These are phyloP conservation scores for Drosophila koepferae DNA, from an alignment of 2,888 invertebrate genomes.

Conservation along the genomic window DNA sequence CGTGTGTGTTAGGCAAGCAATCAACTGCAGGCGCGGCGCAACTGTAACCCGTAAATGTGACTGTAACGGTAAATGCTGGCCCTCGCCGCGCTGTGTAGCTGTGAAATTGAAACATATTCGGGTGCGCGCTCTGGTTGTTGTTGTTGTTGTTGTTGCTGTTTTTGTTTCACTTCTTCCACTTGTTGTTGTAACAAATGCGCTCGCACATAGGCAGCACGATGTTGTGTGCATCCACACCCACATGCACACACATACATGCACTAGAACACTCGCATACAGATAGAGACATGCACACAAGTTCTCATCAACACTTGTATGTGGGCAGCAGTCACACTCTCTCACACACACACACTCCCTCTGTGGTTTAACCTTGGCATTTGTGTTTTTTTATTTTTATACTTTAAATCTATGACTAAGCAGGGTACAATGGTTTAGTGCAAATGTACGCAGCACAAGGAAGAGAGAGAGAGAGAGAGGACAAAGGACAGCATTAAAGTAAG, in stretches of 20 bases:
- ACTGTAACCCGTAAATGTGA: slow-evolving; percentile 49
- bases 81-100: slow-evolving; percentile 23
- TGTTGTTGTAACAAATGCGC: slow-evolving; percentile 23
- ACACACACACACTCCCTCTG: neutral
- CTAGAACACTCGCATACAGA: slow-evolving; percentile 14
- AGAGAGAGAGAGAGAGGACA: neutral
- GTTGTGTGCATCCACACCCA: slow-evolving; percentile 24
- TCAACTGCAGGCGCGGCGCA: slow-evolving; percentile 42
- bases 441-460: neutral
- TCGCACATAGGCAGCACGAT: slow-evolving; percentile 8
- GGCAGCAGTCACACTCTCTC: slow-evolving; percentile 17
- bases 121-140: slow-evolving; percentile 21
- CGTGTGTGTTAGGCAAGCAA: slow-evolving; percentile 31
- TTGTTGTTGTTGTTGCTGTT: no score
- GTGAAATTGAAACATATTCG: slow-evolving; percentile 62
- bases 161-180: slow-evolving; percentile 12
- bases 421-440: neutral
- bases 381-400: slow-evolving; percentile 38
- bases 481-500: neutral
- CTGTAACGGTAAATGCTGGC: slow-evolving; percentile 40
- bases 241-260: neutral
- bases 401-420: neutral
- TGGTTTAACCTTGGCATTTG: slow-evolving; percentile 73
- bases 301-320: slow-evolving; percentile 9
- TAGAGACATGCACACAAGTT: slow-evolving; percentile 11